Base-by-base conservation (phyloP, 2,113 vertebrate genomes). In the Rana temporaria region DNA sequence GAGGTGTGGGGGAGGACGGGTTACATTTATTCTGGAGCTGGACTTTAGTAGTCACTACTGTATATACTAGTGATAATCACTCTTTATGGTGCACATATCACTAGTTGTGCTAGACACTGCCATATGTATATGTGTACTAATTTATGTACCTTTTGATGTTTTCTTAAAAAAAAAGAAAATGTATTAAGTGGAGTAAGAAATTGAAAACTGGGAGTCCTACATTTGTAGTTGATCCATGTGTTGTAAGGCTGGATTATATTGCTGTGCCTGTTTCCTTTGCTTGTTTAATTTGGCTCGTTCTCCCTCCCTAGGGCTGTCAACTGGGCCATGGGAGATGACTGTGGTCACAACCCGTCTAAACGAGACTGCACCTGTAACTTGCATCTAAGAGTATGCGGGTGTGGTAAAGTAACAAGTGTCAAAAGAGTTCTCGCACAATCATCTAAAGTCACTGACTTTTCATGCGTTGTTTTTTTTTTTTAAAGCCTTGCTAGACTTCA, bases 341-440 rank as follows among this genome's bases (percentile, higher is more conserved):
- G 71, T 75, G 70, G 70, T 67, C 65, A 60, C 72, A 76, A 63
- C 81, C 55, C 42, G 71, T 83, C 53, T 55, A 52, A 83, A 76
- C 72, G 30, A 83, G 81, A 75, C 72, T 60, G 81, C 72, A 76
- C 81, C 81, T 83, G 81, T 83, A 83, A 18, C 26, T 34, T 59
- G 17, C 30, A 24, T 19, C 55, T 6, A 19, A 24, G 56, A 20
- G 17, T 62, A 52, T 56, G 30, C 20, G 63, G 72, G 71, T 52
- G 72, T 75, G 72, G 57, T 53, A 76, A 14, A 26, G 18, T 32
- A 76, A 57, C 6, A 3, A 42, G n/a, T 75, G n/a, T 32, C 32
- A 19, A 6, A 56, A 60, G 55, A 5, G 71, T 38, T 74, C 71
- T 38, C 71, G 59, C 55, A 20, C 26, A 57, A 59, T 18, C 9